Percentiles rank a stretch among this genome's conserved stretches.
Conservation (phyloP, 2,888 invertebrate species). For the Rhingia rostrata region DNA sequence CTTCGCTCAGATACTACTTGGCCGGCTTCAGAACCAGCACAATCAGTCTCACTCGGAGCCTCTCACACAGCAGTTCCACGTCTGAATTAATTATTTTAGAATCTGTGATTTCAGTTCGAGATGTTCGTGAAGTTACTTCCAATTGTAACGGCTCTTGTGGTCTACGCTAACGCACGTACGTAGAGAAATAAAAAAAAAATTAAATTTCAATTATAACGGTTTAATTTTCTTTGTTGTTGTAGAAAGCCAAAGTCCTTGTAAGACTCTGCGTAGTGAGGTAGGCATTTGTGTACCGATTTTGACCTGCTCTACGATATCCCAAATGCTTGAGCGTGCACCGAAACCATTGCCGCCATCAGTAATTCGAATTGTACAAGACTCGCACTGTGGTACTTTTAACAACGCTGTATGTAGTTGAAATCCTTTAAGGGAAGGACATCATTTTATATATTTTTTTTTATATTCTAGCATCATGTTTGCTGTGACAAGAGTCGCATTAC, state of each 20-base stretch:
- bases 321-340: constrained; percentile 34
- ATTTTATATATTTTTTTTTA: neutral
- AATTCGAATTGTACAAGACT: constrained; percentile 18
- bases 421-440: neutral
- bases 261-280: neutral
- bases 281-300: constrained; percentile 63
- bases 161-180: neutral
- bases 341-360: constrained; percentile 38
- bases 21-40: neutral
- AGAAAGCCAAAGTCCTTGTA: constrained; percentile 4
- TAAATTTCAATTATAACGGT: neutral
- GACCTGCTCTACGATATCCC: constrained; percentile 50
- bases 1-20: neutral
- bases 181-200: neutral
- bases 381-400: constrained; percentile 47
- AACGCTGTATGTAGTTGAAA: constrained; percentile 36
- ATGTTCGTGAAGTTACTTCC: neutral
- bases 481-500: constrained; percentile 38
- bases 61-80: neutral
- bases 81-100: neutral
- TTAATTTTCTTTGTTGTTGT: neutral
- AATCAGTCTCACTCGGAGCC: constrained; percentile 6
- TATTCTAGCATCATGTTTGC: constrained; percentile 39
- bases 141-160: neutral
- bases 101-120: neutral